Conservation (phyloP, 2,888 invertebrate genomes). For the Aspidapion aeneum region DNA sequence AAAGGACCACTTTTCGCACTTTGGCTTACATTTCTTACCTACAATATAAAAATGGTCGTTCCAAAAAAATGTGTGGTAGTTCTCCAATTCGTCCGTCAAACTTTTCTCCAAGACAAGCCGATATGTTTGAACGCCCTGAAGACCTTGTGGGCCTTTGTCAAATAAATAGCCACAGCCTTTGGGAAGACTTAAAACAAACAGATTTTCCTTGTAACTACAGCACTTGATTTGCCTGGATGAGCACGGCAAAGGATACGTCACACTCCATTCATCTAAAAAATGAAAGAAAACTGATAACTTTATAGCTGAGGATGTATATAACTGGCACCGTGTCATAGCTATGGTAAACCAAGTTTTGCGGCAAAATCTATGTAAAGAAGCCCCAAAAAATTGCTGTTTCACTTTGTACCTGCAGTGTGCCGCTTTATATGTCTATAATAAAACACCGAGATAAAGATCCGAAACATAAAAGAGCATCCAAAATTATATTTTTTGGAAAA, state of each 20-base stretch:
- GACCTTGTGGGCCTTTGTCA: not conserved
- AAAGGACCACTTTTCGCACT: too few species aligned
- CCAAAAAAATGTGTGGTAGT: not conserved
- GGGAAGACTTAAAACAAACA: not conserved
- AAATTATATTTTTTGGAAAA: too few species aligned
- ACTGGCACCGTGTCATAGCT: too few species aligned
- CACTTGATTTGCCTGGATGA: not conserved
- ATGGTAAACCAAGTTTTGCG: too few species aligned
- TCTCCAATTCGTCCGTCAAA: not conserved
- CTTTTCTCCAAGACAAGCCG: not conserved
- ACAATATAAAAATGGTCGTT: not conserved
- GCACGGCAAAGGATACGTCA: not conserved
- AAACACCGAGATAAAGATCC: too few species aligned
- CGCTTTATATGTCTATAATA: too few species aligned
- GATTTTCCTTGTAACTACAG: not conserved
- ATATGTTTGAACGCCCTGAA: not conserved
- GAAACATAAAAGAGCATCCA: too few species aligned
- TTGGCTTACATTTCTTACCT: not conserved
- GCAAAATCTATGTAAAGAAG: too few species aligned
- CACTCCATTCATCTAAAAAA: conserved; percentile 1
- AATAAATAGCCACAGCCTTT: not conserved
- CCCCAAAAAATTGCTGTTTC: too few species aligned
- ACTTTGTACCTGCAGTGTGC: too few species aligned
- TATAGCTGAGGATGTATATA: too few species aligned
- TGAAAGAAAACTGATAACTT: too few species aligned